phyloP scores from a whole-genome alignment of 2,888 invertebrate genomes.

The Thera britannica region DNA sequence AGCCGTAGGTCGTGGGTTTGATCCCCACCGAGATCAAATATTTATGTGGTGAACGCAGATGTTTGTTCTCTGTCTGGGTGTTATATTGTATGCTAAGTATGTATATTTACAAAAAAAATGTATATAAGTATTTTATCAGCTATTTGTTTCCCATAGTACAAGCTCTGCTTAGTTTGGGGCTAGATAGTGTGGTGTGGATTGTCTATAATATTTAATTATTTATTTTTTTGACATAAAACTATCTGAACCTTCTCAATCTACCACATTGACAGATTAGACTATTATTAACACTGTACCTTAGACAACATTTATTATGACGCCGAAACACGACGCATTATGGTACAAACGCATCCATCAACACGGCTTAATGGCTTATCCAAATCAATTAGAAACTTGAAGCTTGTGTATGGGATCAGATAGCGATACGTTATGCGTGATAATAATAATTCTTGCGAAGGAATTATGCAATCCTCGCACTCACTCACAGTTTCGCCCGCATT shows the following conservation, averaged over 20 bases:
- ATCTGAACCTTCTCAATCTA: slow-evolving; percentile 5
- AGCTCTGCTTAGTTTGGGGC: too few species aligned
- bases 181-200: too few species aligned
- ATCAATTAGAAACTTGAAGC: slow-evolving; percentile 81
- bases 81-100: too few species aligned
- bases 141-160: too few species aligned
- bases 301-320: slow-evolving; percentile 25
- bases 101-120: too few species aligned
- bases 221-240: neutral
- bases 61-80: too few species aligned
- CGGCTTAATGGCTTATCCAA: slow-evolving; percentile 81
- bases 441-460: slow-evolving; percentile 17
- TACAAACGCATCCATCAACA: slow-evolving; percentile 79
- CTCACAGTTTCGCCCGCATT: too few species aligned
- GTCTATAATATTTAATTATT: too few species aligned
- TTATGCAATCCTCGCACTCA: slow-evolving; percentile 8
- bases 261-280: slow-evolving; percentile 13
- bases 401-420: slow-evolving; percentile 47
- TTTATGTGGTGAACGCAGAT: too few species aligned
- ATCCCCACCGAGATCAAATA: too few species aligned
- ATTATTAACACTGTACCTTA: slow-evolving; percentile 34
- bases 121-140: too few species aligned
- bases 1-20: too few species aligned
- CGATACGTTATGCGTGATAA: slow-evolving; percentile 25
- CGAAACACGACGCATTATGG: slow-evolving; percentile 54